Evolutionary conservation across 2,113 vertebrate species (phyloP).

Genomic region (Morone saxatilis): DNA sequence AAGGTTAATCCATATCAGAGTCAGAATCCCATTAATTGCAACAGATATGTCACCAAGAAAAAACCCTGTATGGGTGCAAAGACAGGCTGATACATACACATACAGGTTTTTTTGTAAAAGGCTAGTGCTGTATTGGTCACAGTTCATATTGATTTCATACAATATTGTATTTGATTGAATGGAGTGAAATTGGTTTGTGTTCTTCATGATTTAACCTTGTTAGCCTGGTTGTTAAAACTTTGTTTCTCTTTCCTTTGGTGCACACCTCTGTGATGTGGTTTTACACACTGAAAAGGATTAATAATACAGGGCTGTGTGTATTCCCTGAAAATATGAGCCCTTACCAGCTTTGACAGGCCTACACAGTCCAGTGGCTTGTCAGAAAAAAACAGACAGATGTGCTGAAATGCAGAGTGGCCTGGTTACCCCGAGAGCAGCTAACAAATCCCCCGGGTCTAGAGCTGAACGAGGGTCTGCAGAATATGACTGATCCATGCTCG

Average conservation of each 20-base stretch:
- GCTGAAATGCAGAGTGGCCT: slow-evolving; percentile 60
- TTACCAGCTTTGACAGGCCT: slow-evolving; percentile 66
- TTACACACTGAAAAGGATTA: neutral
- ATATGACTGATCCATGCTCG: slow-evolving; percentile 60
- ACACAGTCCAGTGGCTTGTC: slow-evolving; percentile 69
- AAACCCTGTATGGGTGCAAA: neutral
- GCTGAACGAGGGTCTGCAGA: slow-evolving; percentile 44
- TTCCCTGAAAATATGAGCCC: slow-evolving; percentile 48
- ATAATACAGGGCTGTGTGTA: neutral
- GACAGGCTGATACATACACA: neutral
- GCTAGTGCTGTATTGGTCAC: neutral
- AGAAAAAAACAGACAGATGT: slow-evolving; percentile 53
- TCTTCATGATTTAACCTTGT: neutral
- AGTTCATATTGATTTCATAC: neutral
- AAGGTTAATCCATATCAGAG: slow-evolving; percentile 30
- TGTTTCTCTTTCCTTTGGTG: neutral
- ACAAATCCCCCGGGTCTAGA: slow-evolving; percentile 69
- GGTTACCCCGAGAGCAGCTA: slow-evolving; percentile 57
- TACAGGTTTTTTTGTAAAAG: neutral
- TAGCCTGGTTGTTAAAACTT: neutral
- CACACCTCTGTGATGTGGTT: neutral
- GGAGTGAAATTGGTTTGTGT: neutral
- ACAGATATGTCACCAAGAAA: slow-evolving; percentile 19
- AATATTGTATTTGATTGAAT: neutral
- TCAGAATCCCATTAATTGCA: slow-evolving; percentile 20